Percentiles rank a stretch among this genome's conserved stretches.
Evolutionary conservation across 2,797 vertebrate genomes (phyloP).

Genomic region (Poecile montanus): DNA sequence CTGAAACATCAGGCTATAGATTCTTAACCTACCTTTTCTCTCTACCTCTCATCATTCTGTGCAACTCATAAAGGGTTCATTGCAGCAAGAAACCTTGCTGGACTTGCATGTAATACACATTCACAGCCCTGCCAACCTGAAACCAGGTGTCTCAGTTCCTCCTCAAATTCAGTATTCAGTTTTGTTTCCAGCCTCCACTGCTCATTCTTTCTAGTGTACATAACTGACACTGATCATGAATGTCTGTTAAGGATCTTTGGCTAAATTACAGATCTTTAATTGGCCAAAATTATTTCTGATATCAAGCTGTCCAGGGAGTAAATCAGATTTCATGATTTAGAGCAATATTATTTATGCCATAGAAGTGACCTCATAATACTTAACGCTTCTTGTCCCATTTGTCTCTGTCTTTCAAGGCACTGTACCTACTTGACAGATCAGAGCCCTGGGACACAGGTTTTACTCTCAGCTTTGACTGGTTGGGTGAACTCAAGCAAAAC

Average conservation of each 20-base stretch:
- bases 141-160: background rate
- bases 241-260: background rate
- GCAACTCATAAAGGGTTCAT: background rate
- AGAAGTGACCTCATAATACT: background rate
- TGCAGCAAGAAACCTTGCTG: background rate
- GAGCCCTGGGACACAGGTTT: background rate
- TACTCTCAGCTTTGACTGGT: background rate
- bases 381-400: constrained; percentile 5
- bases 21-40: background rate
- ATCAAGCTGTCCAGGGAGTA: background rate
- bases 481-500: background rate
- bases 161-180: background rate
- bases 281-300: background rate
- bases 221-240: background rate
- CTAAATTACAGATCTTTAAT: background rate
- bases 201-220: background rate
- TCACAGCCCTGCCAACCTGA: background rate
- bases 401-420: background rate
- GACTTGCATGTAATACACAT: background rate
- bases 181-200: background rate
- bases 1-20: background rate
- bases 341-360: background rate
- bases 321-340: constrained; percentile 10
- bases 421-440: constrained; percentile 14
- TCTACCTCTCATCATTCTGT: background rate